Base-by-base conservation (phyloP, 2,797 vertebrate species). In the Chloroceryle amazona region DNA sequence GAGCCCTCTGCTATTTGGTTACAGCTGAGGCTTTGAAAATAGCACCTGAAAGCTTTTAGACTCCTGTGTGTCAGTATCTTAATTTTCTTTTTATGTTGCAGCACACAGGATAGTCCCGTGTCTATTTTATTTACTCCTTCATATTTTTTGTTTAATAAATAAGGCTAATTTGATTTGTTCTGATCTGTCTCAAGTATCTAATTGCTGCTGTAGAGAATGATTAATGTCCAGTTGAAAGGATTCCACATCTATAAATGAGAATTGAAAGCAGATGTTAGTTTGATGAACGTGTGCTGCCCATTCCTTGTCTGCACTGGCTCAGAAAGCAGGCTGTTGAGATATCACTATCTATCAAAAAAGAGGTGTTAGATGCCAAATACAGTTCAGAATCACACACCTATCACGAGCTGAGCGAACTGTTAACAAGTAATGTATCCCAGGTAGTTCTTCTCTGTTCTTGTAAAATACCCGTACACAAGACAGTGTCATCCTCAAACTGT, bases 191-290 rank as follows among this genome's bases (percentile, higher is more conserved):
- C 35, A 33, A 91, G 85, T 92, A 94, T 96, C 97, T 96, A 86
- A 97, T 96, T 95, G 97, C 92, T 92, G 92, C 95, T 96, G 93
- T 95, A 96, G 94, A 87, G 72, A 63, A 68, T 97, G 97, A 98
- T 97, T 96, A 95, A 97, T 96, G 98, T 98, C 97, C 96, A 94
- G 92, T 86, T 97, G 97, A 97, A 97, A 98, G 95, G 94, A 93
- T 87, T 94, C 96, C 93, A 68, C 84, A 96, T 97, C 98, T 96
- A 94, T 95, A 95, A 96, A 70, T 70, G 96, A 84, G 97, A 95
- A 96, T 92, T 95, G 95, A 95, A 97, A 96, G 96, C 98, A 98
- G 97, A 96, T 98, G 97, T 96, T 97, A 96, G 91, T 98, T 97
- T 94, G 96, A 97, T 97, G 96, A 94, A 92, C 73, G 84, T 92